Conservation (phyloP, 2,888 invertebrate genomes). For the Ornithoptera alexandrae region DNA sequence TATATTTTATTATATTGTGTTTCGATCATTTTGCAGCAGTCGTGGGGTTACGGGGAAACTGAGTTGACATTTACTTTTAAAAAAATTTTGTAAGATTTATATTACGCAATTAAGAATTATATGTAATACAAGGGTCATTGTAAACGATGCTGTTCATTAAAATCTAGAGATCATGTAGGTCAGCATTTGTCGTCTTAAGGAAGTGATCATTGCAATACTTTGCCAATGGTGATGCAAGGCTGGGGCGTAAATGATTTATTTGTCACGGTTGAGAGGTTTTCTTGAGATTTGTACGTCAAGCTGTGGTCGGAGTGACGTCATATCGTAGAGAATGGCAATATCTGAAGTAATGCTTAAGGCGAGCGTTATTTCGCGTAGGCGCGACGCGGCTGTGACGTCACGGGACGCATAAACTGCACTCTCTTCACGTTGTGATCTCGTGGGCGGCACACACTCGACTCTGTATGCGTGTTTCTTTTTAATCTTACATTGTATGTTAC, state of each 20-base stretch:
- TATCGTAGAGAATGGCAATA: conserved; percentile 48
- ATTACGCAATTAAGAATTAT: too few species aligned
- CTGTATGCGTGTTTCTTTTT: conserved; percentile 53
- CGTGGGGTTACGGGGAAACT: too few species aligned
- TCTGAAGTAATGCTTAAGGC: conserved; percentile 59
- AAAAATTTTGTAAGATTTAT: too few species aligned
- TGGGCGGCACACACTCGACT: conserved; percentile 47
- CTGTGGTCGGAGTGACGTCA: conserved; percentile 56
- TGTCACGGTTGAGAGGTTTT: conserved; percentile 37
- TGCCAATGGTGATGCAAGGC: conserved; percentile 51
- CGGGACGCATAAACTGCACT: conserved; percentile 55
- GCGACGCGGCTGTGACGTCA: conserved; percentile 71
- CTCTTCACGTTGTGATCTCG: conserved; percentile 38
- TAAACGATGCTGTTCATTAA: conserved; percentile 38
- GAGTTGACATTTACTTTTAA: too few species aligned
- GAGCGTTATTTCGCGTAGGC: conserved; percentile 57
- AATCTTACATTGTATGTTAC: conserved; percentile 47
- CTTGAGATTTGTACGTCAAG: conserved; percentile 41
- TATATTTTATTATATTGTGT: too few species aligned
- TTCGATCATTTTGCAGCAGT: too few species aligned
- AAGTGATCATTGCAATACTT: conserved; percentile 54
- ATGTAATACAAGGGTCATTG: too few species aligned
- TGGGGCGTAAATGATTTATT: conserved; percentile 44
- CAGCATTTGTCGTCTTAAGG: conserved; percentile 50
- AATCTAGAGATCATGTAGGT: conserved; percentile 53